A percentile compares a stretch with the other conserved stretches of the same genome.
These are phyloP conservation scores for Pseudochirops cupreus DNA, from an alignment of 2,797 vertebrate species.

Conservation along the genomic window DNA sequence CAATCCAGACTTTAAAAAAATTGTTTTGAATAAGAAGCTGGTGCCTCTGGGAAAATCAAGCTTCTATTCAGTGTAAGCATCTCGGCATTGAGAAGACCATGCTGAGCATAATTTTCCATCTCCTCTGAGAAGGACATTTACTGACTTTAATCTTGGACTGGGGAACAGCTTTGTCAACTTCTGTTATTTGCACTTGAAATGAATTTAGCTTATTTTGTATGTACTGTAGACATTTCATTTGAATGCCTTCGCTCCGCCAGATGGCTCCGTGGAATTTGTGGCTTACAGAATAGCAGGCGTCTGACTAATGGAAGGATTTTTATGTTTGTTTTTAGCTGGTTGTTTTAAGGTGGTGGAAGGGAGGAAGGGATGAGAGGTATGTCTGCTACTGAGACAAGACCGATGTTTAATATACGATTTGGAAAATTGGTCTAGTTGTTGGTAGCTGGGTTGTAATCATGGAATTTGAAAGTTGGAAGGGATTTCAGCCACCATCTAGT, in stretches of 20 bases:
- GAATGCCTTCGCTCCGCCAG: neutral
- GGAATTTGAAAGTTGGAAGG: neutral
- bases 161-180: neutral
- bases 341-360: neutral
- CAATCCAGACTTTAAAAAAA: neutral
- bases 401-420: neutral
- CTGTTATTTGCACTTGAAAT: constrained; percentile 9
- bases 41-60: neutral
- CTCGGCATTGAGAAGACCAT: neutral
- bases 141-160: neutral
- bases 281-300: constrained; percentile 1
- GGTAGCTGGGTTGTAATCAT: neutral
- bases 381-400: neutral
- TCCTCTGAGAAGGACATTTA: constrained; percentile 4
- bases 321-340: neutral
- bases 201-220: constrained; percentile 3
- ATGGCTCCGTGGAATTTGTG: constrained; percentile 6
- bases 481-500: neutral
- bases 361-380: neutral
- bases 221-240: neutral
- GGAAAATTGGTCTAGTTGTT: neutral
- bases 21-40: neutral
- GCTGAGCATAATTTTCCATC: neutral
- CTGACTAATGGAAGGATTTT: neutral
- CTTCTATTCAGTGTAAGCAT: neutral